These are phyloP conservation scores for Siderastrea radians DNA, from an alignment of 92 coral and sea anemone species.

Conservation along the genomic window DNA sequence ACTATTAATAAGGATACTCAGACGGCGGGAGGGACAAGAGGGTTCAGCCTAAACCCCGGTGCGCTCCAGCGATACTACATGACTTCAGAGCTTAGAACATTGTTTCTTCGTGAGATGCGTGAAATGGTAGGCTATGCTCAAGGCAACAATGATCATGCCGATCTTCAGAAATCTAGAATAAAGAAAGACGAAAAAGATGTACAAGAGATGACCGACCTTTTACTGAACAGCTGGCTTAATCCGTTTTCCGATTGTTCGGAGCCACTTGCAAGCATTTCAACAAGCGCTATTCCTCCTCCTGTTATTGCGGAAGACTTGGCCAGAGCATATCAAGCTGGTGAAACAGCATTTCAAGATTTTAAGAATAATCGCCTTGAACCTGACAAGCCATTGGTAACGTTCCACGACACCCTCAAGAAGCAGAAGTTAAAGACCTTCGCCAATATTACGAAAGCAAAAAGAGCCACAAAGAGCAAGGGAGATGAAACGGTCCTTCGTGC, in stretches of 20 bases:
- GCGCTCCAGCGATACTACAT: constrained; percentile 31
- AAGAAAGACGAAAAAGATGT: constrained; percentile 54
- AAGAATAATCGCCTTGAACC: constrained; percentile 47
- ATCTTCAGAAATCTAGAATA: constrained; percentile 51
- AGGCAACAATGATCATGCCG: constrained; percentile 46
- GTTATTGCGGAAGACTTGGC: constrained; percentile 49
- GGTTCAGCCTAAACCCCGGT: constrained; percentile 54
- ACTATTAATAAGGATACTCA: constrained; percentile 50
- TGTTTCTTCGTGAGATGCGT: constrained; percentile 53
- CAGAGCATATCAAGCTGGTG: constrained; percentile 46
- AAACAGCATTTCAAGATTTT: constrained; percentile 42
- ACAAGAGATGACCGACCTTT: constrained; percentile 35
- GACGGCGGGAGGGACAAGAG: constrained; percentile 56
- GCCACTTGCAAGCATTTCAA: constrained; percentile 55
- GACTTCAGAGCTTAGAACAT: constrained; percentile 48
- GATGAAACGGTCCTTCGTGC: constrained; percentile 19
- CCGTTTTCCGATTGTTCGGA: constrained; percentile 47
- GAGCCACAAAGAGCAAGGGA: constrained; percentile 18
- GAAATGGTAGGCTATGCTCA: constrained; percentile 56
- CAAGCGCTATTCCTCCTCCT: constrained; percentile 51
- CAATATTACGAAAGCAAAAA: constrained; percentile 14
- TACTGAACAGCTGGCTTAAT: constrained; percentile 52
- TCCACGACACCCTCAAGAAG: constrained; percentile 48
- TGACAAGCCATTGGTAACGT: constrained; percentile 17
- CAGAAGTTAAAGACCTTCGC: constrained; percentile 14